These are phyloP conservation scores for Geopemphigus sp. DNA, from an alignment of 1,140 invertebrate species.

Conservation along the genomic window DNA sequence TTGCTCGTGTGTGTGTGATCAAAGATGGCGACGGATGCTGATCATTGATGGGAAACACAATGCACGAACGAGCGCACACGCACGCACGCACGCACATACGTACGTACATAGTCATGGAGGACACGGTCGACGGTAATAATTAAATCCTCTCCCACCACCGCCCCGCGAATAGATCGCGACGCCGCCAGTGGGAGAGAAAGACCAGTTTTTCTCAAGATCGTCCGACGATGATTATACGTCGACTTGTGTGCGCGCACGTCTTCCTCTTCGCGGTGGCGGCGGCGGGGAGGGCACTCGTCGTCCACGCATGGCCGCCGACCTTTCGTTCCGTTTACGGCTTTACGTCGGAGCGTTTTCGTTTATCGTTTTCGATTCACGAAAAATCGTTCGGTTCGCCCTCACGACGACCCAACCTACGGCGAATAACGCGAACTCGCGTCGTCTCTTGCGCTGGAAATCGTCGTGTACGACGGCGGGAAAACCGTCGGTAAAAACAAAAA, in stretches of 20 bases:
- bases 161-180: neutral
- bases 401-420: too few relatives aligned
- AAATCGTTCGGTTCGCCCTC: too few relatives aligned
- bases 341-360: too few relatives aligned
- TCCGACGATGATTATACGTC: constrained; percentile 1
- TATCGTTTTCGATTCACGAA: too few relatives aligned
- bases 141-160: neutral
- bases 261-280: neutral
- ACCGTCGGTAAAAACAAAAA: neutral
- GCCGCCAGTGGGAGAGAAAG: neutral
- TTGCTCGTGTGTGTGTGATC: neutral
- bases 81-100: neutral
- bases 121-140: constrained; percentile 42
- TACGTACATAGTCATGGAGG: constrained; percentile 28
- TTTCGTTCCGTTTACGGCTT: neutral
- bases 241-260: neutral
- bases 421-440: too few relatives aligned
- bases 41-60: constrained; percentile 45
- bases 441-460: too few relatives aligned
- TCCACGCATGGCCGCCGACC: neutral
- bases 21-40: constrained; percentile 49
- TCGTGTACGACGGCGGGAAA: too few relatives aligned
- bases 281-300: too few relatives aligned
- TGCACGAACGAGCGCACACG: too few relatives aligned
- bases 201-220: constrained; percentile 44